Evolutionary conservation across 2,888 invertebrate genomes (phyloP).

Genomic region (Philereme transversata): DNA sequence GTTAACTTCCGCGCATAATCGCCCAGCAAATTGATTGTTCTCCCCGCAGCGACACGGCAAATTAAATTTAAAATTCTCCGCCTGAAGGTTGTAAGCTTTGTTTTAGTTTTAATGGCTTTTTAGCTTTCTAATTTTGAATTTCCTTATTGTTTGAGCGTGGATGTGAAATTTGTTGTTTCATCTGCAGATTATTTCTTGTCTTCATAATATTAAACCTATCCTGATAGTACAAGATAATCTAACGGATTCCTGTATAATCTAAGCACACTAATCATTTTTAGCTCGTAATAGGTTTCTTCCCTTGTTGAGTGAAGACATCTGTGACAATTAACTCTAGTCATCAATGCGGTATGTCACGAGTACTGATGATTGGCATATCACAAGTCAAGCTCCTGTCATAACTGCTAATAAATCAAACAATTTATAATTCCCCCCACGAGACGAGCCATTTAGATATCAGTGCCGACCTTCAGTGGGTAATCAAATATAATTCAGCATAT

Average conservation of each 20-base stretch:
- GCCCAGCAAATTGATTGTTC: constrained; percentile 68
- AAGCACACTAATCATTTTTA: too few relatives aligned
- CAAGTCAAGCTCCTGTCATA: too few relatives aligned
- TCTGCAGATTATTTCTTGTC: not conserved
- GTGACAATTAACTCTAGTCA: too few relatives aligned
- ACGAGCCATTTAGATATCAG: constrained; percentile 10
- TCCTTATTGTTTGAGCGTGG: not conserved
- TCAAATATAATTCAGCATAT: constrained; percentile 35
- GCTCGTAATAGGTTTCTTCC: too few relatives aligned
- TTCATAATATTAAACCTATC: not conserved
- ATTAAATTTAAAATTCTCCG: constrained; percentile 49
- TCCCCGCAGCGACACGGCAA: constrained; percentile 42
- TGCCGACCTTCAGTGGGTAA: constrained; percentile 1
- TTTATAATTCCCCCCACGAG: constrained; percentile 13
- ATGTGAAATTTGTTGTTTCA: not conserved
- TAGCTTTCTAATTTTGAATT: constrained; percentile 27
- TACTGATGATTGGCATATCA: too few relatives aligned
- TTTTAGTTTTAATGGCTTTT: constrained; percentile 19
- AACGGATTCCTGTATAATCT: too few relatives aligned
- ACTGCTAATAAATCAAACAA: not conserved
- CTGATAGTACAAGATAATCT: too few relatives aligned
- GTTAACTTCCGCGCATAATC: constrained; percentile 73
- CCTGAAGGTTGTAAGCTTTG: constrained; percentile 14
- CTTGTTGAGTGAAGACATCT: too few relatives aligned
- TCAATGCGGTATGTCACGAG: too few relatives aligned